Evolutionary conservation across 1,140 invertebrate genomes (phyloP).

Genomic region (Sesamia nonagrioides): DNA sequence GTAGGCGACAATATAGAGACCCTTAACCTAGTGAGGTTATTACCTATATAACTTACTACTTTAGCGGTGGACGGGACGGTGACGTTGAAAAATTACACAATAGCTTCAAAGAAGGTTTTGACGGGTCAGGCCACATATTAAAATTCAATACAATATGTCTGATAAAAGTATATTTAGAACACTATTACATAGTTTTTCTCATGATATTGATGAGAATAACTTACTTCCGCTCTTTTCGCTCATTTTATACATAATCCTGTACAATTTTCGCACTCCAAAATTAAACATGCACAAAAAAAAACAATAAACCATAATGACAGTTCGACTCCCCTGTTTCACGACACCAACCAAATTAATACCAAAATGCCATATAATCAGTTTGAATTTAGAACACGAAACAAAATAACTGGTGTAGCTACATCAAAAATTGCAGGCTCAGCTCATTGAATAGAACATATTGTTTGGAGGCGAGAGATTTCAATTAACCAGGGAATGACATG

Average conservation of each 20-base stretch:
- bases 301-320: background rate
- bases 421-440: slow-evolving; percentile 45
- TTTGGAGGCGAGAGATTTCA: slow-evolving; percentile 62
- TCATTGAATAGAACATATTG: slow-evolving; percentile 30
- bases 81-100: slow-evolving; percentile 17
- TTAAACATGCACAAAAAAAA: no score
- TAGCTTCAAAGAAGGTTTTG: background rate
- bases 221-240: no score
- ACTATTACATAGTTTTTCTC: background rate
- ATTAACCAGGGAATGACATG: slow-evolving; percentile 70
- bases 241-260: no score
- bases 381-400: slow-evolving; percentile 8
- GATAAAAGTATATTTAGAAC: background rate
- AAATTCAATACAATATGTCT: background rate
- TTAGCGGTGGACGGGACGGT: background rate
- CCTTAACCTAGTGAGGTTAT: background rate
- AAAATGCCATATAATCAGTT: slow-evolving; percentile 2
- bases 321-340: background rate
- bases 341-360: background rate
- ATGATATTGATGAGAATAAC: background rate
- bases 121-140: background rate
- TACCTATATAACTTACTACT: background rate
- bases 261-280: no score
- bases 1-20: background rate
- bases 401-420: slow-evolving; percentile 42